Base-by-base conservation (phyloP, 2,888 invertebrate species). In the Choreutis nemorana region DNA sequence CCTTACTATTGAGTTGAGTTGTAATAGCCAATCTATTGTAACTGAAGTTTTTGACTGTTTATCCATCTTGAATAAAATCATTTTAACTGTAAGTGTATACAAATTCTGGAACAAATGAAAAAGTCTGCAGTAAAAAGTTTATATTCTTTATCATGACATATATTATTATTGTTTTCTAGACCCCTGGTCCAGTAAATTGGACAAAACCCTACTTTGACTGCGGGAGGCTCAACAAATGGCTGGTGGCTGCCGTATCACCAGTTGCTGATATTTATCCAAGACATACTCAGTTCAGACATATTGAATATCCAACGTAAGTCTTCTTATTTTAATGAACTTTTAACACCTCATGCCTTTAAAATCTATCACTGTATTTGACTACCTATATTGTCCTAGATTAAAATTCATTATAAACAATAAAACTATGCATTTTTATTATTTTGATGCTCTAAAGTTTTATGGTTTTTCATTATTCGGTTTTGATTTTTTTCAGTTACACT, bases 171-270 rank as follows among this genome's bases (percentile, higher is more conserved):
- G 23, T 23, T 34, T 33, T 35, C 2, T 30, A 72, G 72, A 44
- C 41, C 2, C 92, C 91, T 2, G 94, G 97, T 1, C 97, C 97
- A 8, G 92, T 98, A 0, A 89, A 91, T 59, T 97, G 93, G 88
- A 95, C 94, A 0, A 82, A 89, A 33, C 97, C 97, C 0, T 98
- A 97, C 61, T 98, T 94, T 61, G 97, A 98, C 77, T 98, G 97
- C 60, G 94, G 92, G 3, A 81, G 96, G 38, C 90, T 96, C 1
- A 96, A 97, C 67, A 91, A 95, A 56, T 98, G 98, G 98, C 78
- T 97, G 18, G 90, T 97, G 5, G 91, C 90, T 13, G 97, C 96
- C 1, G 91, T 95, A 2, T 91, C 94, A 12, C 97, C 97, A 0
- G 90, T 98, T 21, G 94, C 94, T 3, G 98, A 98, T 57, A 94